Conservation (phyloP, 1,140 invertebrate genomes). For the Globodera ellingtonae region DNA sequence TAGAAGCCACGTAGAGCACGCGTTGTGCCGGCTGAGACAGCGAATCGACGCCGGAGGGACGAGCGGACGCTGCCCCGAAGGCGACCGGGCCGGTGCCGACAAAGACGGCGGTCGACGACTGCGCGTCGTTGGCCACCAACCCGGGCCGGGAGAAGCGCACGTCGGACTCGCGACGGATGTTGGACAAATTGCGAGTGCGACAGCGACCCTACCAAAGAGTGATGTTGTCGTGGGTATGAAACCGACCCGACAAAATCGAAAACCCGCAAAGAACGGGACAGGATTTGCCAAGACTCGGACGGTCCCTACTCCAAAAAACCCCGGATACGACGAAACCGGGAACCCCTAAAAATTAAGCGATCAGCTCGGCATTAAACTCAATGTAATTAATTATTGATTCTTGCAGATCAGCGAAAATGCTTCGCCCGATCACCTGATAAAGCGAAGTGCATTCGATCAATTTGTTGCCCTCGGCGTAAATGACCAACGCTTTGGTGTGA, state of each 20-base stretch:
- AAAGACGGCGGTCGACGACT: constrained; percentile 60
- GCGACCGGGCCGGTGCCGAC: constrained; percentile 54
- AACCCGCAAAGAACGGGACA: background rate
- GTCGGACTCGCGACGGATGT: constrained; percentile 56
- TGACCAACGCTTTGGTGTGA: constrained; percentile 59
- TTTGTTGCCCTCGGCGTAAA: constrained; percentile 58
- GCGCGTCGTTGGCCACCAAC: constrained; percentile 57
- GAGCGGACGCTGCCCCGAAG: background rate
- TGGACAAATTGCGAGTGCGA: constrained; percentile 62
- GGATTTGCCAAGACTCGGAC: background rate
- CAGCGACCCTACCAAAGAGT: constrained; percentile 55
- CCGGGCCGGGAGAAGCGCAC: constrained; percentile 49
- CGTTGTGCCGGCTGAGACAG: constrained; percentile 23
- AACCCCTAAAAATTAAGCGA: too few relatives aligned
- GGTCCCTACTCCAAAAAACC: too few relatives aligned
- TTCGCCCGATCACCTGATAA: constrained; percentile 48
- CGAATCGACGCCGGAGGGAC: background rate
- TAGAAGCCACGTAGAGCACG: constrained; percentile 59
- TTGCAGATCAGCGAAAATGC: too few relatives aligned
- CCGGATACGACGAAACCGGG: too few relatives aligned
- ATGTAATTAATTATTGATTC: too few relatives aligned
- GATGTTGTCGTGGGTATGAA: background rate
- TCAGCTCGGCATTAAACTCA: too few relatives aligned
- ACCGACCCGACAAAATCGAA: background rate
- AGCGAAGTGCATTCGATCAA: constrained; percentile 62